phyloP scores from a whole-genome alignment of 1,140 invertebrate genomes.

The Trichonephila inaurata region DNA sequence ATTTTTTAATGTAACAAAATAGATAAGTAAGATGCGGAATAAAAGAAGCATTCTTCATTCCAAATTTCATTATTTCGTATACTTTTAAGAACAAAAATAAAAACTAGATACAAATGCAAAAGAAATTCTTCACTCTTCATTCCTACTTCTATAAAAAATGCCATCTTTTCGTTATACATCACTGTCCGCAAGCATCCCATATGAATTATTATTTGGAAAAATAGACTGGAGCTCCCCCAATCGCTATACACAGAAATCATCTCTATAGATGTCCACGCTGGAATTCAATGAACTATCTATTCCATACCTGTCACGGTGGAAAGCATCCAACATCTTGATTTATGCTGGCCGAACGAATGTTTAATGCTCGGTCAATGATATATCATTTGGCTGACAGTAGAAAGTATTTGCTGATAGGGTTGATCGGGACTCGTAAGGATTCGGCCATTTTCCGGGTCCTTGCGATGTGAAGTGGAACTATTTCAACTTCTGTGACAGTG shows the following conservation, averaged over 20 bases:
- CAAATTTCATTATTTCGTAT: too few relatives aligned
- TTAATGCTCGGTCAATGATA: background rate
- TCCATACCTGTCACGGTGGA: background rate
- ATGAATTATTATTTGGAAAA: background rate
- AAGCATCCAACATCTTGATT: conserved; percentile 28
- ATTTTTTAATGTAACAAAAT: too few relatives aligned
- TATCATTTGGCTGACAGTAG: background rate
- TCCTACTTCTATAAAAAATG: too few relatives aligned
- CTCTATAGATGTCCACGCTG: background rate
- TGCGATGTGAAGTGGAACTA: background rate
- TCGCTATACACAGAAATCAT: background rate
- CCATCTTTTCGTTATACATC: background rate
- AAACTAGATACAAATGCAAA: too few relatives aligned
- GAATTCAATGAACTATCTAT: conserved; percentile 39
- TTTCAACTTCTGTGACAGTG: too few relatives aligned
- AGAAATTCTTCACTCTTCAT: too few relatives aligned
- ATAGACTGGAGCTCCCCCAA: background rate
- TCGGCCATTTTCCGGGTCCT: background rate
- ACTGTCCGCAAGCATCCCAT: too few relatives aligned
- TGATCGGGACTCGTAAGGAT: background rate
- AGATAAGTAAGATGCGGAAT: too few relatives aligned
- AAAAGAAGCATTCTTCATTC: too few relatives aligned
- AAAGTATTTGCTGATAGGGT: conserved; percentile 1
- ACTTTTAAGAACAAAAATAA: too few relatives aligned
- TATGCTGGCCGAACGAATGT: conserved; percentile 8